Conservation (phyloP, 2,888 invertebrate species). For the Maniola hyperantus region DNA sequence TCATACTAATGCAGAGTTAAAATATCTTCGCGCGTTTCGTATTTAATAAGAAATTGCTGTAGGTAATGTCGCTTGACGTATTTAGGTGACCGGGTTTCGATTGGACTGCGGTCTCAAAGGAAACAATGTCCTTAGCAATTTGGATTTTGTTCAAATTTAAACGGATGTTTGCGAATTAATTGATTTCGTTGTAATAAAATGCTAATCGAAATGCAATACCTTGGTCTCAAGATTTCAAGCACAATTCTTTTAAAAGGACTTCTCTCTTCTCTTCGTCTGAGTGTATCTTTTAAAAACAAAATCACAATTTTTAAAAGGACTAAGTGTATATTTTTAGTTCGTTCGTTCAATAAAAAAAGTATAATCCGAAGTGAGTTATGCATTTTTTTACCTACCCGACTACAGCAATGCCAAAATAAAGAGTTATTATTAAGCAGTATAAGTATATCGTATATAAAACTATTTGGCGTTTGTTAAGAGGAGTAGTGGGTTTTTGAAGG, state of each 20-base stretch:
- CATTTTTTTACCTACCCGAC: no score
- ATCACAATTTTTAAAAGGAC: no score
- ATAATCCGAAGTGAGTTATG: no score
- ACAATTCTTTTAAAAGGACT: not conserved
- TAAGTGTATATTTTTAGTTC: no score
- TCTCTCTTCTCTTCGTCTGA: no score
- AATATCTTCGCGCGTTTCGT: constrained; percentile 16
- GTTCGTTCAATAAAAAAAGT: no score
- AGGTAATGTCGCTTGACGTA: constrained; percentile 14
- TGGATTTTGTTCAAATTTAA: not conserved
- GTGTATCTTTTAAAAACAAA: not conserved
- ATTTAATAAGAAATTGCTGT: constrained; percentile 21
- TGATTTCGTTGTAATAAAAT: constrained; percentile 6
- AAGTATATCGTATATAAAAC: no score
- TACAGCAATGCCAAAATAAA: no score
- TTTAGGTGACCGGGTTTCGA: constrained; percentile 20
- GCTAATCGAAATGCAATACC: not conserved
- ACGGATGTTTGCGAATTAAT: not conserved
- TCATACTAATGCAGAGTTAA: not conserved
- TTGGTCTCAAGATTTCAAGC: not conserved
- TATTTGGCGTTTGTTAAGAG: no score
- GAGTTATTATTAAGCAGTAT: no score
- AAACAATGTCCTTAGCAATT: constrained; percentile 16
- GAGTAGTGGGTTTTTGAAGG: no score
- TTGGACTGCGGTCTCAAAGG: not conserved